Percentiles rank a stretch among this genome's conserved stretches.
These are phyloP conservation scores for Dascyllus trimaculatus DNA, from an alignment of 2,113 vertebrate species.

Conservation along the genomic window DNA sequence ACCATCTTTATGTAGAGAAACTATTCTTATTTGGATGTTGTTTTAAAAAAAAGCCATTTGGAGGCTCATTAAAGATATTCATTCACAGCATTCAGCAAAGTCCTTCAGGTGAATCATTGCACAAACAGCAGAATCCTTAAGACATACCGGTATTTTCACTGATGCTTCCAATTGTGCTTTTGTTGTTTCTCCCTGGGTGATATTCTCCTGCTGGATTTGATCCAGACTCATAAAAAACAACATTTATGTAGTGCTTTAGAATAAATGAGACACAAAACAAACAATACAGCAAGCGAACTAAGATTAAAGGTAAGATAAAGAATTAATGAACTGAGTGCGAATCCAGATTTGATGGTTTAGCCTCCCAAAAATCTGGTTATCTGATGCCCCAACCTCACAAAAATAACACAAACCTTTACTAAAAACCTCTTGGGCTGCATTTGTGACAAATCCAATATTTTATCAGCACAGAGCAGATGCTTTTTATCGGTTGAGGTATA, in stretches of 20 bases:
- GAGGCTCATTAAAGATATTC: neutral
- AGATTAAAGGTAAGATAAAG: constrained; percentile 25
- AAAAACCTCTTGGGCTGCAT: constrained; percentile 11
- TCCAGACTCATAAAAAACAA: constrained; percentile 1
- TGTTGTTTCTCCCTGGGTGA: neutral
- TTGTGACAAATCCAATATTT: constrained; percentile 46
- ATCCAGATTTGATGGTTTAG: constrained; percentile 28
- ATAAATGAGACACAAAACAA: neutral
- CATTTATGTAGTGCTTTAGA: neutral
- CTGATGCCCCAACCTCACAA: constrained; percentile 12
- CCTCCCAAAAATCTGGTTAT: constrained; percentile 19
- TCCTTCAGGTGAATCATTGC: no score
- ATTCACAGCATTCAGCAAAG: no score
- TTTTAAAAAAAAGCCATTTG: neutral
- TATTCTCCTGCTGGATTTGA: neutral
- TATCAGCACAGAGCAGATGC: constrained; percentile 54
- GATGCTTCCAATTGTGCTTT: neutral
- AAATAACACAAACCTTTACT: constrained; percentile 3
- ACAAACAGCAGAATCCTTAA: neutral
- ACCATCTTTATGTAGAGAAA: constrained; percentile 3
- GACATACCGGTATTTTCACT: neutral
- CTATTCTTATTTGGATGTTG: neutral
- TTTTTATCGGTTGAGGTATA: constrained; percentile 48
- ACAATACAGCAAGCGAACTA: neutral
- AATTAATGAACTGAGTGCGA: neutral